Percentiles rank a stretch among this genome's conserved stretches.
phyloP scores from a whole-genome alignment of 2,113 vertebrate species.

The Lepidothrix coronata region DNA sequence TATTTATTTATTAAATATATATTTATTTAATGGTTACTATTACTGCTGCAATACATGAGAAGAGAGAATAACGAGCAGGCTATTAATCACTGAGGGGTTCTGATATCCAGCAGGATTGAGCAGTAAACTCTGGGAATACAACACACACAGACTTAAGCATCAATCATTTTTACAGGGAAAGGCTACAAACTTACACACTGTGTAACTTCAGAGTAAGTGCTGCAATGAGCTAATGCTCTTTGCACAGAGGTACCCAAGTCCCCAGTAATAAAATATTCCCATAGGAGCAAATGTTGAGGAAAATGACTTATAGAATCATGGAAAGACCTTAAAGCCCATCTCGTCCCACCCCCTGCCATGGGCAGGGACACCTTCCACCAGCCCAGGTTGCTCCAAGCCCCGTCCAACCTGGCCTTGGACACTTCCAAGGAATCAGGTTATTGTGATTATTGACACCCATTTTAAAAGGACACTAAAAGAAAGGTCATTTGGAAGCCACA shows the following conservation, averaged over 20 bases:
- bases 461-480: background rate
- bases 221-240: background rate
- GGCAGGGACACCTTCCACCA: background rate
- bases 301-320: background rate
- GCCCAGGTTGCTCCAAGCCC: background rate
- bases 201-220: background rate
- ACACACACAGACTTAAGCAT: rapidly evolving
- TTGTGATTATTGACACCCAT: background rate
- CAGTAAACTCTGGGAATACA: background rate
- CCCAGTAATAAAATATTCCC: background rate
- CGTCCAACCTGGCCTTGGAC: background rate
- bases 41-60: background rate
- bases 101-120: background rate
- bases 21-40: background rate
- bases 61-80: background rate
- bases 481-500: background rate
- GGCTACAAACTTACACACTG: background rate
- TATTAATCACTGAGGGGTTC: background rate
- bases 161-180: background rate
- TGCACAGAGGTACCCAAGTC: background rate
- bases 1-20: background rate
- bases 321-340: background rate
- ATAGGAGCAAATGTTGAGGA: no score
- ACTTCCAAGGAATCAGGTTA: background rate
- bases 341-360: background rate